Evolutionary conservation across 2,888 invertebrate genomes (phyloP).

Genomic region (Diaprepes abbreviatus): DNA sequence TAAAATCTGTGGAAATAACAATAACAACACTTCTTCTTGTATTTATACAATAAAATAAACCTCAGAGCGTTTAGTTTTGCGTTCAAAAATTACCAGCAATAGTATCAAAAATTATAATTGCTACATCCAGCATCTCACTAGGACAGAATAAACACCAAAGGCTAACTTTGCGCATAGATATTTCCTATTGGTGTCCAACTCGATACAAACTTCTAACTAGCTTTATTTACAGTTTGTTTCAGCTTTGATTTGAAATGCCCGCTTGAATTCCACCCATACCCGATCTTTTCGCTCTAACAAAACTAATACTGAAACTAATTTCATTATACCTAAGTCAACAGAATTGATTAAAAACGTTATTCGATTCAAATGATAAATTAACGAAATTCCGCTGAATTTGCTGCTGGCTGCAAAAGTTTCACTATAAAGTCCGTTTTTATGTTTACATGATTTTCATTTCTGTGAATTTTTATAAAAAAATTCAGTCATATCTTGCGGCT

Average conservation of each 20-base stretch:
- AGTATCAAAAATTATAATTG: not conserved
- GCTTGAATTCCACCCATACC: conserved; percentile 3
- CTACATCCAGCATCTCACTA: conserved; percentile 1
- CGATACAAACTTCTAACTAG: conserved; percentile 36
- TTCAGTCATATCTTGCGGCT: not conserved
- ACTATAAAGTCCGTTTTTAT: conserved; percentile 16
- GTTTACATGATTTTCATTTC: conserved; percentile 16
- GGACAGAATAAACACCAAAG: not conserved
- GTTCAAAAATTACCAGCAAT: not conserved
- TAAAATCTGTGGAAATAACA: too few species aligned
- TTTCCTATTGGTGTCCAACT: conserved; percentile 29
- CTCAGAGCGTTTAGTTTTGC: not conserved
- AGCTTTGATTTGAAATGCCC: conserved; percentile 29
- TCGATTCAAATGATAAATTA: conserved; percentile 24
- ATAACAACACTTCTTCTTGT: too few species aligned
- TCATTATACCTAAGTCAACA: conserved; percentile 40
- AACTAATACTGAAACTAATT: conserved; percentile 36
- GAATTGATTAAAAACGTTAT: conserved; percentile 39
- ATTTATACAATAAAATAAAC: too few species aligned
- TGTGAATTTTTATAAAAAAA: conserved; percentile 14
- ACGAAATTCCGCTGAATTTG: conserved; percentile 24
- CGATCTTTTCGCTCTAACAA: conserved; percentile 29
- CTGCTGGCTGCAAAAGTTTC: conserved; percentile 12
- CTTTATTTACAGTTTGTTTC: conserved; percentile 38
- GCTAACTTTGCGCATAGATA: conserved; percentile 18